These are phyloP conservation scores for Hucho hucho DNA, from an alignment of 2,113 vertebrate genomes.

Conservation along the genomic window DNA sequence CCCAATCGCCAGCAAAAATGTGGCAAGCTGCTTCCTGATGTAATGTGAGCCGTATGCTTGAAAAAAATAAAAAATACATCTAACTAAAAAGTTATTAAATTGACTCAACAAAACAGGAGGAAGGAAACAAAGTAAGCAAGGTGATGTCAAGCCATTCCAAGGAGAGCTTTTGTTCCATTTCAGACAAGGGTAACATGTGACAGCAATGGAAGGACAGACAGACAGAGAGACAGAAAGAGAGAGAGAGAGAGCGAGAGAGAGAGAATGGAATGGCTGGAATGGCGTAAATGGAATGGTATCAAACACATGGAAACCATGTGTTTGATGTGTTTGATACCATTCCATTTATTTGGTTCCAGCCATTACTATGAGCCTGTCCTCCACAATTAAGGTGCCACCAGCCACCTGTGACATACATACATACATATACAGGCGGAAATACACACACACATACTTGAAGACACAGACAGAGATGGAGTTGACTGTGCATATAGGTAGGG, in stretches of 20 bases:
- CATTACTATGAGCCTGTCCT: too few species aligned
- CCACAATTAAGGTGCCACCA: too few species aligned
- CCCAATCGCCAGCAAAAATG: slow-evolving; percentile 32
- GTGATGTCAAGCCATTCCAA: slow-evolving; percentile 70
- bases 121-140: slow-evolving; percentile 58
- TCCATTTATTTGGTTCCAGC: too few species aligned
- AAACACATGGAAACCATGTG: too few species aligned
- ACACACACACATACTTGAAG: slow-evolving; percentile 54
- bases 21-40: slow-evolving; percentile 51
- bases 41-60: slow-evolving; percentile 40
- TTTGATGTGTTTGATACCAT: too few species aligned
- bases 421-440: slow-evolving; percentile 50
- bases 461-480: slow-evolving; percentile 47
- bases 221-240: slow-evolving; percentile 23
- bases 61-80: slow-evolving; percentile 29
- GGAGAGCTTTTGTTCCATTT: slow-evolving; percentile 63
- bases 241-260: background rate
- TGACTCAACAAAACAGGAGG: slow-evolving; percentile 49
- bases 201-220: slow-evolving; percentile 46
- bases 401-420: slow-evolving; percentile 44
- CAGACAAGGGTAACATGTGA: slow-evolving; percentile 48
- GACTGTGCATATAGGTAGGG: slow-evolving; percentile 43
- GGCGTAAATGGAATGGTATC: too few species aligned
- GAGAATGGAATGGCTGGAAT: slow-evolving; percentile 46
- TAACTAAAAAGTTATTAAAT: slow-evolving; percentile 20